A percentile compares a stretch with the other conserved stretches of the same genome.
These are phyloP conservation scores for Rallus crepitans DNA, from an alignment of 2,797 vertebrate genomes.

Conservation along the genomic window DNA sequence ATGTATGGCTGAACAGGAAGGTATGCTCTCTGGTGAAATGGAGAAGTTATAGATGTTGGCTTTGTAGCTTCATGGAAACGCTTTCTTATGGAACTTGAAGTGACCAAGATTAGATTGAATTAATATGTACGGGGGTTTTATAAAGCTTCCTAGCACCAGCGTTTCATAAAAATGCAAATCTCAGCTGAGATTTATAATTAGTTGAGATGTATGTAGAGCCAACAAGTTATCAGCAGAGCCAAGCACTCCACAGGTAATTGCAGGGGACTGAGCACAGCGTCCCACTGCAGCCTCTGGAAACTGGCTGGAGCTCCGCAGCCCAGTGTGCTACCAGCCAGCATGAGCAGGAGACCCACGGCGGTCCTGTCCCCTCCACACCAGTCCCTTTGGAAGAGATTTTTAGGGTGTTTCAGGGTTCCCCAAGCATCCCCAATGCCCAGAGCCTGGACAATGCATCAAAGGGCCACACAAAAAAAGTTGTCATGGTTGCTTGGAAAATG, in stretches of 20 bases:
- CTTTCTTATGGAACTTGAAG: conserved; percentile 68
- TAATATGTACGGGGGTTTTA: conserved; percentile 52
- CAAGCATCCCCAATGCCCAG: background rate
- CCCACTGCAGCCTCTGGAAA: background rate
- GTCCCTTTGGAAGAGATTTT: background rate
- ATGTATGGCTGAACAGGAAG: conserved; percentile 34
- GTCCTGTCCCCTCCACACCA: background rate
- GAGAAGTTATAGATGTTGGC: conserved; percentile 60
- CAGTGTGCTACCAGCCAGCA: background rate
- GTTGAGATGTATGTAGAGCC: conserved; percentile 58
- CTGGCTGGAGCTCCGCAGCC: fast-evolving
- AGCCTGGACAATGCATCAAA: fast-evolving
- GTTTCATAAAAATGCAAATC: conserved; percentile 80
- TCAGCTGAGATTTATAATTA: conserved; percentile 78
- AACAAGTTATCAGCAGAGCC: conserved; percentile 44
- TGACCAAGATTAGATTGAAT: conserved; percentile 77
- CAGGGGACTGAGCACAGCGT: background rate
- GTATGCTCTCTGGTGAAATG: conserved; percentile 43
- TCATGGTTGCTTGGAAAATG: background rate
- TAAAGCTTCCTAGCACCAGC: conserved; percentile 72
- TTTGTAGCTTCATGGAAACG: conserved; percentile 66
- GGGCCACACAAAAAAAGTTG: background rate
- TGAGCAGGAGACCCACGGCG: fast-evolving
- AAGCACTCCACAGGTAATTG: conserved; percentile 2
- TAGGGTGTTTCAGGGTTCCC: background rate